A percentile compares a stretch with the other conserved stretches of the same genome.
These are phyloP conservation scores for Rhagoletis zephyria DNA, from an alignment of 1,140 invertebrate species.

Conservation along the genomic window DNA sequence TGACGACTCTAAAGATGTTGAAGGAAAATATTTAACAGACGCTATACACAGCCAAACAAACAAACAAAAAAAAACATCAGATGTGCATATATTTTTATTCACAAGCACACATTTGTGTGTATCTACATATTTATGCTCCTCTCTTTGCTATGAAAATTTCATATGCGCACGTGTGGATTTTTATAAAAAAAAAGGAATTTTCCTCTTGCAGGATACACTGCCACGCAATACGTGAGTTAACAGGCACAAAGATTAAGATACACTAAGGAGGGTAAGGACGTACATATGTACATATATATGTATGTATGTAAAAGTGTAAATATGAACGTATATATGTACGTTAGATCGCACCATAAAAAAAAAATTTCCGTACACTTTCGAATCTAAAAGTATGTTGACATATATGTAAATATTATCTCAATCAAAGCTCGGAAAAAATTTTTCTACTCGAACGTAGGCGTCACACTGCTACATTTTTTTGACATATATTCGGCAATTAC, in stretches of 20 bases:
- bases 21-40: not conserved
- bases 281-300: not conserved
- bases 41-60: too few species aligned
- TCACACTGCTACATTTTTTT: too few species aligned
- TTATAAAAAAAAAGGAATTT: not conserved
- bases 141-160: not conserved
- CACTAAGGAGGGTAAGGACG: not conserved
- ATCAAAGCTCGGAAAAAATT: not conserved
- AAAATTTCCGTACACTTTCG: too few species aligned
- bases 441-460: too few species aligned
- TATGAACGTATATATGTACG: not conserved
- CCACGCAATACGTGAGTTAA: not conserved
- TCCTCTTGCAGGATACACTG: not conserved
- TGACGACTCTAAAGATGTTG: not conserved
- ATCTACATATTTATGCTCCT: not conserved
- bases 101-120: not conserved
- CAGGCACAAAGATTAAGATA: conserved; percentile 24
- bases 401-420: not conserved
- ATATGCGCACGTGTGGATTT: conserved; percentile 16
- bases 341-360: too few species aligned
- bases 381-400: not conserved
- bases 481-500: too few species aligned
- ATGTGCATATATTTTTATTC: not conserved
- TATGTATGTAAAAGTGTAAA: not conserved
- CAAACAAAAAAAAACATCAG: not conserved